Conservation (phyloP, 2,888 invertebrate species). For the Leucophora obtusa region DNA sequence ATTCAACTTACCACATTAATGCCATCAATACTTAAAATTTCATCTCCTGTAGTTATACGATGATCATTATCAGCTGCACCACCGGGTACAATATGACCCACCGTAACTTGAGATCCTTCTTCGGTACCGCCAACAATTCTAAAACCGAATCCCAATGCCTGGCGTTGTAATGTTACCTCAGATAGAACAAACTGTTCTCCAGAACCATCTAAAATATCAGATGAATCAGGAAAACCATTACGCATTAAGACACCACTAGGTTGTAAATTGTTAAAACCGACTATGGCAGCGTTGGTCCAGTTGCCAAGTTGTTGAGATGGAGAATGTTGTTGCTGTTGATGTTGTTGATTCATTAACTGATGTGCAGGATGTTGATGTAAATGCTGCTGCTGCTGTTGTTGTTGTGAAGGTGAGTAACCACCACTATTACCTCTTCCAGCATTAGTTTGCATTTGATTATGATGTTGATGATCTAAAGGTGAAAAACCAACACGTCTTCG, state of each 20-base stretch:
- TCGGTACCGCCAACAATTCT: conserved; percentile 98
- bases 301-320: conserved; percentile 45
- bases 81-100: conserved; percentile 97
- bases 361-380: conserved; percentile 69
- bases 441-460: conserved; percentile 42
- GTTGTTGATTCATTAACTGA: conserved; percentile 54
- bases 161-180: conserved; percentile 88
- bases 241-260: conserved; percentile 50
- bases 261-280: conserved; percentile 41
- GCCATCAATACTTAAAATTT: conserved; percentile 96
- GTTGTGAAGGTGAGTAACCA: conserved; percentile 48
- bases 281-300: conserved; percentile 33
- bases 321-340: conserved; percentile 50
- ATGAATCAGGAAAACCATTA: conserved; percentile 46
- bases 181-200: conserved; percentile 74
- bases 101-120: conserved; percentile 97
- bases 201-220: conserved; percentile 60
- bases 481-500: conserved; percentile 76
- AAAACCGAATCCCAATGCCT: conserved; percentile 97
- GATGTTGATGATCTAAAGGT: conserved; percentile 73
- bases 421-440: conserved; percentile 6
- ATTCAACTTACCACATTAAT: conserved; percentile 83
- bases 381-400: conserved; percentile 62
- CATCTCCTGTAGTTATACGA: conserved; percentile 93
- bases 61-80: conserved; percentile 96